These are phyloP conservation scores for Esperia sulphurella DNA, from an alignment of 2,888 invertebrate genomes.

Conservation along the genomic window DNA sequence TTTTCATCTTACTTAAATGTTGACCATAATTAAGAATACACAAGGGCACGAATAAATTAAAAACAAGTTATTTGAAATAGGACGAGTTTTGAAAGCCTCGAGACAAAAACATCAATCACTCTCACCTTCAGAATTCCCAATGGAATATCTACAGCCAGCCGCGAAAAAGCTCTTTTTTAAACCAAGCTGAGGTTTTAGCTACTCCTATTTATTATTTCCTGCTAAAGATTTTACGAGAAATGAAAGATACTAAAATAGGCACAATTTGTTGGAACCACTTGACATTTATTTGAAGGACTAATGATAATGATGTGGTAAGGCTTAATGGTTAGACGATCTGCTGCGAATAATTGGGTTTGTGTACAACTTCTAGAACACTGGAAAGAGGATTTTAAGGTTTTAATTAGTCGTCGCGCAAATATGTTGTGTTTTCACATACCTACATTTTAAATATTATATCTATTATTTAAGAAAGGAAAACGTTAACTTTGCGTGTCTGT, in stretches of 20 bases:
- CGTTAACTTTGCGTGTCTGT: too few relatives aligned
- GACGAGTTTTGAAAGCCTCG: constrained; percentile 40
- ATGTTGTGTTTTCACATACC: too few relatives aligned
- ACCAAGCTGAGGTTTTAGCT: constrained; percentile 2
- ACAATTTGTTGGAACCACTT: constrained; percentile 2
- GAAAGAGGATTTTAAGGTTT: too few relatives aligned
- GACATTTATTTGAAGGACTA: neutral
- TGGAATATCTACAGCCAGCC: constrained; percentile 34
- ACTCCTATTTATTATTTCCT: neutral
- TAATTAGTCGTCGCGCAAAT: too few relatives aligned
- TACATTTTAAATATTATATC: too few relatives aligned
- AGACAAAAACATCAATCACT: constrained; percentile 59
- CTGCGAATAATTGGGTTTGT: too few relatives aligned
- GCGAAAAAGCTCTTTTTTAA: constrained; percentile 32
- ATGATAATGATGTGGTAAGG: neutral
- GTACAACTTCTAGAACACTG: too few relatives aligned
- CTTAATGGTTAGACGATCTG: neutral
- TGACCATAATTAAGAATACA: constrained; percentile 16
- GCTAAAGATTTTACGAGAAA: constrained; percentile 8
- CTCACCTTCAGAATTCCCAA: constrained; percentile 47
- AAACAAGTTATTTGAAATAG: neutral
- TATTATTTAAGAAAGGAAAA: too few relatives aligned
- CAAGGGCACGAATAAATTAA: constrained; percentile 15
- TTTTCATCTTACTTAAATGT: too few relatives aligned
- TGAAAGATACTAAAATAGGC: constrained; percentile 1